phyloP scores from a whole-genome alignment of 2,888 invertebrate genomes.

The Latrodectus elegans region DNA sequence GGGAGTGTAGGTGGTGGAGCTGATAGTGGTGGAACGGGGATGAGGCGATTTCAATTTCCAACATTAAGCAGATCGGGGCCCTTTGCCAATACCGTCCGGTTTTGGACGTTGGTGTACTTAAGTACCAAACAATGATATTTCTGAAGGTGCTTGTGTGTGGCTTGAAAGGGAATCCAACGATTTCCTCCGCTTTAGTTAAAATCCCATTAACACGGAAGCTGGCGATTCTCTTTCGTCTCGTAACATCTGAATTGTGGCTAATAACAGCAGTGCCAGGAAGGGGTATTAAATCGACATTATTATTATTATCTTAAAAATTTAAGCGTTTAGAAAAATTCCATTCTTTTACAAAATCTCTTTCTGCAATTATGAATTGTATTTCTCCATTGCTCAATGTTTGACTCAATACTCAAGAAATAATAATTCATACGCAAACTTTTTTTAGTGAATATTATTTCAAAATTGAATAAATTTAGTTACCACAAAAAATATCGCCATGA shows the following conservation, averaged over 20 bases:
- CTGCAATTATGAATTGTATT: too few species aligned
- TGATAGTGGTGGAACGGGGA: conserved; percentile 25
- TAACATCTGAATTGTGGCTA: conserved; percentile 1
- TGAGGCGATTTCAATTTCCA: conserved; percentile 43
- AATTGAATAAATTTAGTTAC: too few species aligned
- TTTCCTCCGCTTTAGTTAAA: conserved; percentile 25
- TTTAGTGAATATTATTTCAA: too few species aligned
- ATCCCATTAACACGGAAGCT: conserved; percentile 16
- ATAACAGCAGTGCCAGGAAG: too few species aligned
- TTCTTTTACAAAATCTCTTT: too few species aligned
- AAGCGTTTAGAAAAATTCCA: too few species aligned
- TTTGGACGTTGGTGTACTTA: conserved; percentile 38
- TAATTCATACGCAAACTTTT: too few species aligned
- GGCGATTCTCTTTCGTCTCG: not conserved
- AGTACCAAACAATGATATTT: conserved; percentile 32
- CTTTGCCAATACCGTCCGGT: conserved; percentile 26
- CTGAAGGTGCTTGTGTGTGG: conserved; percentile 8
- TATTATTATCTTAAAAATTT: too few species aligned
- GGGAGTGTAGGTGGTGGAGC: conserved; percentile 8
- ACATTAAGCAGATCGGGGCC: conserved; percentile 18
- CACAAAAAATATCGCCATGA: too few species aligned
- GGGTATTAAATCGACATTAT: too few species aligned
- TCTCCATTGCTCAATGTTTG: too few species aligned
- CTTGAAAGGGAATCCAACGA: conserved; percentile 13
- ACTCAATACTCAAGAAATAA: too few species aligned